Evolutionary conservation across 2,113 vertebrate genomes (phyloP), one percentile per base, ranked within the genome.

Genomic region (Clupea harengus): DNA sequence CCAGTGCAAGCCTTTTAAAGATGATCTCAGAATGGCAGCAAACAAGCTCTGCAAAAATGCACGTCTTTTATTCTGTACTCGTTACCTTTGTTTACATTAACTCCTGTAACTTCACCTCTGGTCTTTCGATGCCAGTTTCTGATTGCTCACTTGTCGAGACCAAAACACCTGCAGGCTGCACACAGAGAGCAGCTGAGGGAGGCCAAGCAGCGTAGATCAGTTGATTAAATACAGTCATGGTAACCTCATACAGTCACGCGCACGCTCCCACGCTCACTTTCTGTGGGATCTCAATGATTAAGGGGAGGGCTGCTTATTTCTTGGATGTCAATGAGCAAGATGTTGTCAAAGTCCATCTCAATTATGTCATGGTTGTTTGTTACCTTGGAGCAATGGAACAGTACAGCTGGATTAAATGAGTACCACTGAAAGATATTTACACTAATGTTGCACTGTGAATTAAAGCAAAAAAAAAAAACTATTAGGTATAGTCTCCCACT

Each of bases 131-230:
- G 39, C 39, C 83, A 86, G n/a, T 82, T 83, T 47, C 82, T 85
- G 86, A 84, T 50, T 81, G 82, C 57, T 84, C 83, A 87, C 87
- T 86, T 84, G 78, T 81, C 86, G 80, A 45, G 75, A 90, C 86
- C 82, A 60, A 32, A 84, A 90, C 87, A 87, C 88, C 89, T 90
- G 88, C 72, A 83, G 52, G 85, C 84, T 85, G 67, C 81, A 85
- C 28, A 81, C 86, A n/a, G n/a, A n/a, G n/a, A n/a, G n/a, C n/a
- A n/a, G 81, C 72, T 72, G 85, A 84, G 60, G 81, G 86, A 46
- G 46, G 67, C 81, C 85, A 81, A 85, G 84, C 81, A 46, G 81
- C 67, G n/a, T 52, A 45, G 54, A 81, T 50, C 82, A 78, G 83
- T 80, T 44, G 52, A 83, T 45, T 52, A 87, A 89, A 86, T 84